Conservation (phyloP, 2,888 invertebrate genomes). For the Platypus cylindrus region DNA sequence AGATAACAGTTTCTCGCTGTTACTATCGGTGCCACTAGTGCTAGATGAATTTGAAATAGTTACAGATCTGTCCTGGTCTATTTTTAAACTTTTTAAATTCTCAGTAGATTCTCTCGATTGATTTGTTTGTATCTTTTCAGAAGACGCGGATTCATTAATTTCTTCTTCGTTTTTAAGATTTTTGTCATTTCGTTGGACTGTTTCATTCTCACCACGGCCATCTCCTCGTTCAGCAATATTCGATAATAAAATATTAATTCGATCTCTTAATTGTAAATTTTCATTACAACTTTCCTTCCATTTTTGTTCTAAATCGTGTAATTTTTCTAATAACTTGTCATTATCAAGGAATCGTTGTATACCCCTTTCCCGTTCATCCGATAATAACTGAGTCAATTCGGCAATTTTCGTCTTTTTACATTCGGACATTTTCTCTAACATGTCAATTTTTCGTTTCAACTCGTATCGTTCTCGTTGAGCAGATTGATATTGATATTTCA, state of each 20-base stretch:
- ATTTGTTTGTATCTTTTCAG: not conserved
- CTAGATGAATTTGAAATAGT: conserved; percentile 3
- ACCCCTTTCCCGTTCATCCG: conserved; percentile 25
- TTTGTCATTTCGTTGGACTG: conserved; percentile 19
- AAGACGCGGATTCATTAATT: not conserved
- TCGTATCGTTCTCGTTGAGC: conserved; percentile 32
- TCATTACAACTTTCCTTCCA: conserved; percentile 39
- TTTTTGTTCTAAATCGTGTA: conserved; percentile 32
- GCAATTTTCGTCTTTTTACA: conserved; percentile 25
- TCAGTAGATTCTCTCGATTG: not conserved
- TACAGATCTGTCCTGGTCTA: not conserved
- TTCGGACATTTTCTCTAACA: conserved; percentile 26
- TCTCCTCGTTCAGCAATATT: conserved; percentile 24
- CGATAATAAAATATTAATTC: conserved; percentile 19
- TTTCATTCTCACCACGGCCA: not conserved
- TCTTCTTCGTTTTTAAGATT: conserved; percentile 3
- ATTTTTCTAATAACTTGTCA: conserved; percentile 26
- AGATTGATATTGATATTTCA: conserved; percentile 33
- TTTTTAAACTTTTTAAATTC: not conserved
- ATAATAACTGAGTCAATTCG: conserved; percentile 24
- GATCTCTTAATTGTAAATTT: conserved; percentile 37
- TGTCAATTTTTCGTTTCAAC: conserved; percentile 29
- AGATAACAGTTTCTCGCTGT: conserved; percentile 41
- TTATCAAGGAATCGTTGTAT: conserved; percentile 23
- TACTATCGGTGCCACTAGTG: conserved; percentile 15